Conservation (phyloP, 2,113 vertebrate genomes). For the Corythornis madagascariensis region DNA sequence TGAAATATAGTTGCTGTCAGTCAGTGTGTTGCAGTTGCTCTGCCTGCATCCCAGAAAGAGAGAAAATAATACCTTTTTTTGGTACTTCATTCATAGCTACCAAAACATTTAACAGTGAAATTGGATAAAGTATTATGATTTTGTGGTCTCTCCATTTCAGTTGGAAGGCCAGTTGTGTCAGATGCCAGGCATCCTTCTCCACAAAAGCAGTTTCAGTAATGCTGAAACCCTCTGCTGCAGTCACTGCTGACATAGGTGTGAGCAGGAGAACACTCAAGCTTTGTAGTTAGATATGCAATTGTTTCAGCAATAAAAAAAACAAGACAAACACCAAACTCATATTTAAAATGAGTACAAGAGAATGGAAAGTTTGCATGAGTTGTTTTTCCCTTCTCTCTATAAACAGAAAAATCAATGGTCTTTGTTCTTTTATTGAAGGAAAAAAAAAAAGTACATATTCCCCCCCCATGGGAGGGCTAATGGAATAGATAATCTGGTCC, state of each 20-base stretch:
- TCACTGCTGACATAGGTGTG: background rate
- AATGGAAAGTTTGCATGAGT: background rate
- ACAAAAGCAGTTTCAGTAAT: background rate
- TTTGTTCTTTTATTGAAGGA: conserved; percentile 28
- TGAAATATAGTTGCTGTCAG: background rate
- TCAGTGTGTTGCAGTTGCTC: background rate
- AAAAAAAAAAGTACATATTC: background rate
- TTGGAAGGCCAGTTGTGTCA: background rate
- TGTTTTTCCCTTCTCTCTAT: conserved; percentile 18
- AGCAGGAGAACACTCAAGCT: background rate
- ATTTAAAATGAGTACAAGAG: background rate
- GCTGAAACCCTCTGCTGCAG: background rate
- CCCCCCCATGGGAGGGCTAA: conserved; percentile 21
- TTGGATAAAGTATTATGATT: background rate
- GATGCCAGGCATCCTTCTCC: background rate
- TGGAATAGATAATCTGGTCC: conserved; percentile 34
- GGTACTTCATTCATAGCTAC: background rate
- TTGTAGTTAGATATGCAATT: background rate
- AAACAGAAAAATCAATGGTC: conserved; percentile 67
- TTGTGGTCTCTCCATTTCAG: background rate
- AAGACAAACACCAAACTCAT: background rate
- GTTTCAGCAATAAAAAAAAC: background rate
- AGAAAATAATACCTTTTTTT: background rate
- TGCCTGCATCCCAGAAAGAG: background rate
- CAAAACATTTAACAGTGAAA: background rate